A percentile compares a stretch with the other conserved stretches of the same genome.
phyloP scores from a whole-genome alignment of 2,888 invertebrate species.

The Micoletzkya japonica region DNA sequence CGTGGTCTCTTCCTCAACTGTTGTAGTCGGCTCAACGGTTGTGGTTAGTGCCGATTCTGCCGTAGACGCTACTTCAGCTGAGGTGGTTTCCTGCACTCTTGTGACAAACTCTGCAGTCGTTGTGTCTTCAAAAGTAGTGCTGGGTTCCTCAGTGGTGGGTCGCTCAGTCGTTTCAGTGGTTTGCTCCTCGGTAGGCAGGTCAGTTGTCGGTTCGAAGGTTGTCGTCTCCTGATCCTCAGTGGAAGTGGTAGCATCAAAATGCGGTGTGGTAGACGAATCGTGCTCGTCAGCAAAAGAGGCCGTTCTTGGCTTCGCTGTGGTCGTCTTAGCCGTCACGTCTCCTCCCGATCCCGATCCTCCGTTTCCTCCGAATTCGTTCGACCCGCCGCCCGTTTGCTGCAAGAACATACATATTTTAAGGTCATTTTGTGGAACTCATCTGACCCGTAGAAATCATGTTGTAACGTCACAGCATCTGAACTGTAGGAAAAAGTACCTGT shows the following conservation, averaged over 20 bases:
- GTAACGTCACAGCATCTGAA: neutral
- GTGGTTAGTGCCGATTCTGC: neutral
- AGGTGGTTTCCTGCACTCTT: too few relatives aligned
- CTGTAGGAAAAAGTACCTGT: constrained; percentile 2
- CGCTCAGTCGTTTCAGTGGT: neutral
- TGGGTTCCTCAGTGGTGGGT: neutral
- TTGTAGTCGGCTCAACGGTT: neutral
- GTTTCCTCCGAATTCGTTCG: constrained; percentile 19
- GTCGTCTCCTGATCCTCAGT: neutral
- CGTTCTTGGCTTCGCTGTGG: neutral
- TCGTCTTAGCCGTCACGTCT: constrained; percentile 23
- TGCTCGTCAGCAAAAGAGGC: neutral
- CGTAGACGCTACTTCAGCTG: too few relatives aligned
- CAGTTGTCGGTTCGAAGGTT: neutral
- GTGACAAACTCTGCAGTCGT: neutral
- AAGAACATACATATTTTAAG: neutral
- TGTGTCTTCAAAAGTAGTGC: neutral
- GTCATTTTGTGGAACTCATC: neutral
- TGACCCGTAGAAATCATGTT: too few relatives aligned
- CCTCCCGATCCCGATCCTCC: constrained; percentile 23
- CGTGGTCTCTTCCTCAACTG: neutral
- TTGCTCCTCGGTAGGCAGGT: neutral
- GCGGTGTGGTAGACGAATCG: neutral
- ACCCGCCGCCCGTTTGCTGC: constrained; percentile 8
- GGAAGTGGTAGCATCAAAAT: neutral